These are phyloP conservation scores for Sorex maritimensis DNA, from an alignment of 2,797 vertebrate species.

Conservation along the genomic window DNA sequence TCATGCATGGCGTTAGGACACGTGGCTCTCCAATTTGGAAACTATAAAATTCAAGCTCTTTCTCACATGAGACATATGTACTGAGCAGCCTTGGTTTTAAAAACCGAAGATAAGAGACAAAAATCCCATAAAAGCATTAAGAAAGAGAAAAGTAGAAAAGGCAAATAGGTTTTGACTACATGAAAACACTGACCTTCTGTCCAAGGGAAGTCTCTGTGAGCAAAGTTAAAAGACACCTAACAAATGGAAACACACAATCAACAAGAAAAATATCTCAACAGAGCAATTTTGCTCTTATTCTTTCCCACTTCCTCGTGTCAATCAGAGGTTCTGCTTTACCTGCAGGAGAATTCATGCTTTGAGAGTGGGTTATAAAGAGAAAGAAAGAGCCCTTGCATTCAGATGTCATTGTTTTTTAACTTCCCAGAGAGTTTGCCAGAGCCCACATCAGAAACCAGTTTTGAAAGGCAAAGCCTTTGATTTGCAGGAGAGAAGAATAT, in stretches of 20 bases:
- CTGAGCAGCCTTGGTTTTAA: slow-evolving; percentile 60
- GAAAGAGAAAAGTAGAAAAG: slow-evolving; percentile 53
- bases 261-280: slow-evolving; percentile 57
- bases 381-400: slow-evolving; percentile 57
- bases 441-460: slow-evolving; percentile 78
- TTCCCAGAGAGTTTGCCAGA: slow-evolving; percentile 71
- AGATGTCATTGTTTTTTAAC: slow-evolving; percentile 81
- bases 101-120: slow-evolving; percentile 56
- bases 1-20: slow-evolving; percentile 40
- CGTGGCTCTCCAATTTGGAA: slow-evolving; percentile 43
- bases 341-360: slow-evolving; percentile 77
- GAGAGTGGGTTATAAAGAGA: slow-evolving; percentile 67
- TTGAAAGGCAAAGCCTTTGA: slow-evolving; percentile 82
- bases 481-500: slow-evolving; percentile 78
- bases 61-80: background rate
- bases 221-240: slow-evolving; percentile 46
- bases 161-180: slow-evolving; percentile 25
- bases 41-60: slow-evolving; percentile 17
- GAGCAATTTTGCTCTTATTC: slow-evolving; percentile 74
- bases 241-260: background rate
- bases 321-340: slow-evolving; percentile 72
- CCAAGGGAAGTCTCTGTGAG: slow-evolving; percentile 20
- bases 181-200: slow-evolving; percentile 65
- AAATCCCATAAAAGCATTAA: slow-evolving; percentile 52
- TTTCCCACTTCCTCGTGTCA: slow-evolving; percentile 54